A percentile compares a stretch with the other conserved stretches of the same genome.
Conservation (phyloP, 1,140 invertebrate genomes). For the Arion vulgaris region DNA sequence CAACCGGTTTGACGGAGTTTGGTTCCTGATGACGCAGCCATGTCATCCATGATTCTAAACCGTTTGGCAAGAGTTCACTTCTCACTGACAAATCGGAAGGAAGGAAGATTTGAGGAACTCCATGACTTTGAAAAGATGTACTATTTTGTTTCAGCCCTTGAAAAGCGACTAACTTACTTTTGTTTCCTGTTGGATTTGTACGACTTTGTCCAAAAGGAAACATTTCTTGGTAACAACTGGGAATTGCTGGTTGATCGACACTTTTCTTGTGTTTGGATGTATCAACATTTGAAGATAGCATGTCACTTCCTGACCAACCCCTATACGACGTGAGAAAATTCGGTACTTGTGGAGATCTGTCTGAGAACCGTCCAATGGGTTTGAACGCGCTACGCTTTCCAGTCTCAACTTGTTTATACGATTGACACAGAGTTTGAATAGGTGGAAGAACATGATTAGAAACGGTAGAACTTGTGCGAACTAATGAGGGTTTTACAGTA, state of each 20-base stretch:
- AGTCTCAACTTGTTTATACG: too few relatives aligned
- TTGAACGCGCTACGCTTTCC: conserved; percentile 3
- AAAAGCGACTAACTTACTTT: neutral
- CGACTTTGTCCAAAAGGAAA: neutral
- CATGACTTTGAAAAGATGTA: neutral
- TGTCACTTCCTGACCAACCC: too few relatives aligned
- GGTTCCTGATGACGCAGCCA: neutral
- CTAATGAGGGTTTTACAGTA: neutral
- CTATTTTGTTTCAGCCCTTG: neutral
- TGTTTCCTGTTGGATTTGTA: neutral
- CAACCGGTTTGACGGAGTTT: neutral
- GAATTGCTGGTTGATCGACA: neutral
- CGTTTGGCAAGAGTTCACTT: neutral
- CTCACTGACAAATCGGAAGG: neutral
- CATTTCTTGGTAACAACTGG: neutral
- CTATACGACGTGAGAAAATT: neutral
- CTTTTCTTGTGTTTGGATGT: too few relatives aligned
- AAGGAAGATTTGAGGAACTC: neutral
- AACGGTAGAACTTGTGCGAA: neutral
- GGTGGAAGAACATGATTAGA: neutral
- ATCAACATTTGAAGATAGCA: neutral
- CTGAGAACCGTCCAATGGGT: neutral
- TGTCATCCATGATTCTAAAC: neutral
- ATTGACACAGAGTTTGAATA: conserved; percentile 5
- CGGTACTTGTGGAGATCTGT: neutral